phyloP scores from a whole-genome alignment of 2,888 invertebrate species.

The Lasiommata megera region DNA sequence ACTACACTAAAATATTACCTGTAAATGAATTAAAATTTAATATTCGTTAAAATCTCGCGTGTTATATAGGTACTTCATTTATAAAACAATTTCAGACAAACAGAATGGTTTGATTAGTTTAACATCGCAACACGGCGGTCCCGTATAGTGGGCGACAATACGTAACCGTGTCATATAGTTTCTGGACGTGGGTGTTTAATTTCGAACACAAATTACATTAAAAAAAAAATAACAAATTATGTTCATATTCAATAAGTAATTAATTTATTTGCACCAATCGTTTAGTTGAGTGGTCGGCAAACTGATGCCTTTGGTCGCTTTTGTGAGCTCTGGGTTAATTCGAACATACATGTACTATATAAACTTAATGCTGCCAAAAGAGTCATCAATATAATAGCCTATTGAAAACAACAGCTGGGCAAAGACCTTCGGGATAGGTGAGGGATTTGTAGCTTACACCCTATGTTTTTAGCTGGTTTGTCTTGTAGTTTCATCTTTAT shows the following conservation, averaged over 20 bases:
- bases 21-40: neutral
- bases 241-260: constrained; percentile 56
- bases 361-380: too few relatives aligned
- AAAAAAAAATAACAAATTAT: constrained; percentile 76
- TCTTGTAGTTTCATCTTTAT: too few relatives aligned
- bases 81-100: neutral
- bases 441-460: too few relatives aligned
- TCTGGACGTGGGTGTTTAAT: constrained; percentile 44
- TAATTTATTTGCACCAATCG: constrained; percentile 32
- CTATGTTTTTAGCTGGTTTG: too few relatives aligned
- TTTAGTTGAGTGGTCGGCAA: neutral
- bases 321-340: too few relatives aligned
- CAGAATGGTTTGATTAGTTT: neutral
- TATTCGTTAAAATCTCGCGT: neutral
- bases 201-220: constrained; percentile 52
- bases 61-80: neutral
- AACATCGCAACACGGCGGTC: neutral
- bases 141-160: constrained; percentile 6
- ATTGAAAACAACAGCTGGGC: too few relatives aligned
- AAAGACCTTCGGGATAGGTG: too few relatives aligned
- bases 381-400: too few relatives aligned
- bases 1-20: neutral
- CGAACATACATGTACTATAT: too few relatives aligned
- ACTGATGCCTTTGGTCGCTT: neutral
- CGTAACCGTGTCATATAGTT: neutral